Conservation (phyloP, 2,113 vertebrate genomes). For the Pomatostomus ruficeps region DNA sequence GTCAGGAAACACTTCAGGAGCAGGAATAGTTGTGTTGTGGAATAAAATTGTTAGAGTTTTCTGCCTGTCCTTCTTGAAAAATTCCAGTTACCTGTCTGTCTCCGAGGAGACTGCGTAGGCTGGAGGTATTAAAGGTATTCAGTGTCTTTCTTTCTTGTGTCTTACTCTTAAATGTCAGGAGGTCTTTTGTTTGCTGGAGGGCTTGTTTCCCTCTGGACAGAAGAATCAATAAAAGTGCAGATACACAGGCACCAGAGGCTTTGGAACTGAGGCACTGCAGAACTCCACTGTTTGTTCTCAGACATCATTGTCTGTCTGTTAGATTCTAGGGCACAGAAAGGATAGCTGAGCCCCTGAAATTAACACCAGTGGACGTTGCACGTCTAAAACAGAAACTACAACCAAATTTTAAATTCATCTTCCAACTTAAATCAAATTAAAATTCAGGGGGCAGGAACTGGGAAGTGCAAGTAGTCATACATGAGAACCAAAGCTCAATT, state of each 20-base stretch:
- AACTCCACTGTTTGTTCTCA: background rate
- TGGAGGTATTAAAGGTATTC: background rate
- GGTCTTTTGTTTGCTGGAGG: background rate
- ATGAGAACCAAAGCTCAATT: background rate
- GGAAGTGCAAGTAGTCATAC: background rate
- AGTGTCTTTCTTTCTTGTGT: background rate
- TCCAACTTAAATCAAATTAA: background rate
- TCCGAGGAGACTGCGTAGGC: background rate
- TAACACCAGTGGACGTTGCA: background rate
- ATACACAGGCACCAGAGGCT: background rate
- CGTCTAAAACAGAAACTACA: background rate
- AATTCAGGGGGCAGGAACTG: background rate
- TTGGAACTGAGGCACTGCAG: background rate
- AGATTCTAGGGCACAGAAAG: background rate
- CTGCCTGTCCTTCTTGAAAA: background rate
- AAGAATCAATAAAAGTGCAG: background rate
- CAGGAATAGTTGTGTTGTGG: background rate
- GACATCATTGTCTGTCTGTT: background rate
- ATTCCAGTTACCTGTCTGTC: background rate
- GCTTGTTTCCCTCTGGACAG: background rate
- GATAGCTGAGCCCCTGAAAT: background rate
- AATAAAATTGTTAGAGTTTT: background rate
- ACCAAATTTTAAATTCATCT: background rate
- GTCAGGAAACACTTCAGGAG: background rate
- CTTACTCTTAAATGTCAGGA: background rate